Conservation (phyloP, 2,888 invertebrate species). For the Sipha maydis region DNA sequence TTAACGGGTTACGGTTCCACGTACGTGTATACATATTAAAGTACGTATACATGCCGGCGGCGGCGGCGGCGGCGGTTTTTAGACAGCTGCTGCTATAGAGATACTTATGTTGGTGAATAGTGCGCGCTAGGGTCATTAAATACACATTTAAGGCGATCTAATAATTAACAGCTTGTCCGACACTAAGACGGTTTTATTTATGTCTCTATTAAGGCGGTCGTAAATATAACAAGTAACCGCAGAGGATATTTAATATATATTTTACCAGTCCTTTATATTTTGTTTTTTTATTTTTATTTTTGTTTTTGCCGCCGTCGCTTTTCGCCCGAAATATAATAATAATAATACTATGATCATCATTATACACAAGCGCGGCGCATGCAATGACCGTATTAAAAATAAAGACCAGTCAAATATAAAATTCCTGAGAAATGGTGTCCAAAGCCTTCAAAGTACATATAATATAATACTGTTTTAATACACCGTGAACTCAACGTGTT, state of each 20-base stretch:
- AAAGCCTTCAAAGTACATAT: background rate
- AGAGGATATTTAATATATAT: conserved; percentile 42
- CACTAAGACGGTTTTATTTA: conserved; percentile 61
- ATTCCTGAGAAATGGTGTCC: conserved; percentile 3
- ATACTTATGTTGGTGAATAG: conserved; percentile 40
- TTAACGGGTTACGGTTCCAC: conserved; percentile 26
- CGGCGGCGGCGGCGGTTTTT: conserved; percentile 37
- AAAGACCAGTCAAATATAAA: conserved; percentile 23
- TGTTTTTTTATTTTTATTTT: background rate
- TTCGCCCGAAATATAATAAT: conserved; percentile 38
- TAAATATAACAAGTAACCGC: conserved; percentile 55
- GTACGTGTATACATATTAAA: background rate
- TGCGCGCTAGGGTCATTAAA: conserved; percentile 52
- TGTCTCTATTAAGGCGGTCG: conserved; percentile 61
- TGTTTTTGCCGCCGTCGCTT: background rate
- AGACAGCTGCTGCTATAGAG: conserved; percentile 50
- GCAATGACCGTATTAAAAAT: conserved; percentile 26
- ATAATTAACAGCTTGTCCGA: conserved; percentile 62
- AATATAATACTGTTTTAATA: background rate
- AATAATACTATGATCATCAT: conserved; percentile 23
- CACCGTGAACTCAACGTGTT: background rate
- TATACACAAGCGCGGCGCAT: background rate
- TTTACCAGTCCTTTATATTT: conserved; percentile 40
- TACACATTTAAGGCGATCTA: conserved; percentile 61
- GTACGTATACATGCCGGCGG: background rate